Conservation (phyloP, 2,113 vertebrate genomes). For the Corvus moneduloides region DNA sequence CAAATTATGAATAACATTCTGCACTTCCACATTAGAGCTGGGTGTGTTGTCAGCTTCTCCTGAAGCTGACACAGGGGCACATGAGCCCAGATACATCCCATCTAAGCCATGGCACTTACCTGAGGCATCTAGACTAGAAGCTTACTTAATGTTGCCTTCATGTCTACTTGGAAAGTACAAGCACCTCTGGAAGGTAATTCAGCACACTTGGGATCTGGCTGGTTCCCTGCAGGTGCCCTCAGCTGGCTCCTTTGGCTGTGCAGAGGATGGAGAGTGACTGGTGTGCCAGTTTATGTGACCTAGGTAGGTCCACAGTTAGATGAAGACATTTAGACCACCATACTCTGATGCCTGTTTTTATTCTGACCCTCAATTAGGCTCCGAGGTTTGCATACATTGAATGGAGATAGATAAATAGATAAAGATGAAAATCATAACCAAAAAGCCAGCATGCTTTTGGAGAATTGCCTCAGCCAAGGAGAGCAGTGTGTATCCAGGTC, state of each 20-base stretch:
- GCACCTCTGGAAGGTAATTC: neutral
- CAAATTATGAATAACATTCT: neutral
- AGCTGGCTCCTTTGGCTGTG: neutral
- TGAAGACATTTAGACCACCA: neutral
- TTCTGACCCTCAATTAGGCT: neutral
- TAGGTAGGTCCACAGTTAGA: neutral
- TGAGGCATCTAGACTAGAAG: neutral
- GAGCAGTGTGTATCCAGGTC: neutral
- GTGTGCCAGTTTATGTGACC: neutral
- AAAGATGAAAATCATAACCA: neutral
- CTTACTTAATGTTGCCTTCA: neutral
- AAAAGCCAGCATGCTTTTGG: neutral
- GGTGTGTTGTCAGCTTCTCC: neutral
- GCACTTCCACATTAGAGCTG: neutral
- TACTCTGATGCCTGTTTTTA: neutral
- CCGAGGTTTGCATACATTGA: neutral
- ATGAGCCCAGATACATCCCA: fast-evolving
- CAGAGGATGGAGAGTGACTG: neutral
- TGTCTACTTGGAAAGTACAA: neutral
- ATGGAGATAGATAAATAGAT: neutral
- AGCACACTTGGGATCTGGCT: neutral
- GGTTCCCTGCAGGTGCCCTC: neutral
- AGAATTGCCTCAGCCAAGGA: neutral
- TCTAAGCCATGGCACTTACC: neutral
- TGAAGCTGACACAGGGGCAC: neutral